These are phyloP conservation scores for Entosphenus tridentatus DNA, from an alignment of 2,113 vertebrate genomes.

Conservation along the genomic window DNA sequence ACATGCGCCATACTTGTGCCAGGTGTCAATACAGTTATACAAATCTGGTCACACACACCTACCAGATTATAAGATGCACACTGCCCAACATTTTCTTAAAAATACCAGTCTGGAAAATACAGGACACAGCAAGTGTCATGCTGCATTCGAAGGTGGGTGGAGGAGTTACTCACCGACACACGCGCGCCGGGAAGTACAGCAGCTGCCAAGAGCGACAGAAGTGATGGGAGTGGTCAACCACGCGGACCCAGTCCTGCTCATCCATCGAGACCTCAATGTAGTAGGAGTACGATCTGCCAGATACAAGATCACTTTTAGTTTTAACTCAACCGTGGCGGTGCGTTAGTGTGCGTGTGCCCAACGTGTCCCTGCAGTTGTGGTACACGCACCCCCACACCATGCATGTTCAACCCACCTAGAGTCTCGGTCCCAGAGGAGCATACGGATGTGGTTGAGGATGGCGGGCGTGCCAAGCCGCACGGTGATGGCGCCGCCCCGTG, in stretches of 20 bases:
- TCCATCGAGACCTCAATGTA: constrained; percentile 98
- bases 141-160: no score
- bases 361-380: no score
- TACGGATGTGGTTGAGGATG: constrained; percentile 79
- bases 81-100: no score
- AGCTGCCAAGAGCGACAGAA: constrained; percentile 95
- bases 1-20: no score
- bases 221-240: constrained; percentile 72
- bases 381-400: no score
- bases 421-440: constrained; percentile 85
- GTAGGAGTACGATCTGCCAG: constrained; percentile 71
- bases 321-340: neutral
- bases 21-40: no score
- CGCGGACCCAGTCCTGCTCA: constrained; percentile 85
- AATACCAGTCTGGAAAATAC: no score
- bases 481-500: constrained; percentile 44
- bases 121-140: no score
- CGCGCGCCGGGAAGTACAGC: constrained; percentile 63
- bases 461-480: constrained; percentile 74
- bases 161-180: constrained; percentile 45
- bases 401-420: constrained; percentile 12
- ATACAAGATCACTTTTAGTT: constrained; percentile 11
- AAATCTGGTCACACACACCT: no score
- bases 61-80: no score
- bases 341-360: no score